These are phyloP conservation scores for Eulemur albifrons DNA, from an alignment of 2,797 vertebrate genomes.

Conservation along the genomic window DNA sequence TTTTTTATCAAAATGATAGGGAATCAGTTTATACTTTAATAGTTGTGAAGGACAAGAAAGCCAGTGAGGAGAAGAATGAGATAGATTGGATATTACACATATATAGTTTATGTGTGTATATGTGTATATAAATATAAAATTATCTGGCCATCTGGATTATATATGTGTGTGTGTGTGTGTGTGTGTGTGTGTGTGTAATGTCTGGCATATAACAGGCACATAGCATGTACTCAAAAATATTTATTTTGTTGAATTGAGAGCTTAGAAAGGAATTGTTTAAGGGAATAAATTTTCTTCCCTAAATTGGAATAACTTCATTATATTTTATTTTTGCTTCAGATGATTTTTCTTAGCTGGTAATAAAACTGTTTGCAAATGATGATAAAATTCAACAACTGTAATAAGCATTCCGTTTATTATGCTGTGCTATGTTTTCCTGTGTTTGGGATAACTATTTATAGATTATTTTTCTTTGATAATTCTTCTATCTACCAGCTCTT, in stretches of 20 bases:
- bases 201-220: not conserved
- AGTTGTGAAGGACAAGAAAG: not conserved
- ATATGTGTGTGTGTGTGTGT: not conserved
- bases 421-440: not conserved
- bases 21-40: slow-evolving; percentile 33
- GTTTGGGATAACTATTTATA: not conserved
- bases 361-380: slow-evolving; percentile 16
- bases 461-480: not conserved
- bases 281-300: slow-evolving; percentile 5
- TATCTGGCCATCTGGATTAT: not conserved
- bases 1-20: slow-evolving; percentile 36
- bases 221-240: not conserved
- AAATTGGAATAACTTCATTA: slow-evolving; percentile 17
- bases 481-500: slow-evolving; percentile 33
- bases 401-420: not conserved
- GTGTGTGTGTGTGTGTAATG: not conserved
- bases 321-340: slow-evolving; percentile 17
- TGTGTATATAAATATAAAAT: not conserved
- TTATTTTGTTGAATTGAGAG: slow-evolving; percentile 31
- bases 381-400: not conserved
- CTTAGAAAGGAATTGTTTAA: slow-evolving; percentile 44
- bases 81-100: not conserved
- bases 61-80: not conserved
- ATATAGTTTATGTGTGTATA: not conserved
- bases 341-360: slow-evolving; percentile 23